Conservation (phyloP, 2,888 invertebrate genomes). For the Choristoneura rosaceana region DNA sequence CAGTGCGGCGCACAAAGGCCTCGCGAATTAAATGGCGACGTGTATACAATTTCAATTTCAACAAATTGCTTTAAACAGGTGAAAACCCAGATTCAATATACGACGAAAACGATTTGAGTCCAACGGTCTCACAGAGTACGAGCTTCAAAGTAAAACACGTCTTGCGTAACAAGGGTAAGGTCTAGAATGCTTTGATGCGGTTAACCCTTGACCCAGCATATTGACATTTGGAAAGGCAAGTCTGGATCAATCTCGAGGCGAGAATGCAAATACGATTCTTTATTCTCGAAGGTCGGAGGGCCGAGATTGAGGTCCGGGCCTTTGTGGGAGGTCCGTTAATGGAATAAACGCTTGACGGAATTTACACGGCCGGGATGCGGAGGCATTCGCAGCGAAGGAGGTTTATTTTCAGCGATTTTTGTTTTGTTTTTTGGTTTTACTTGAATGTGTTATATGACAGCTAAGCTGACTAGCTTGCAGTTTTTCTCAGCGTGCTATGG, state of each 20-base stretch:
- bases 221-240: constrained; percentile 66
- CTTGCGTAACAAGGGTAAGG: background rate
- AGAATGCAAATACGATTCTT: constrained; percentile 79
- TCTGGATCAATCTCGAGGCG: constrained; percentile 70
- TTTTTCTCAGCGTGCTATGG: too few species aligned
- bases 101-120: constrained; percentile 38
- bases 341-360: constrained; percentile 64
- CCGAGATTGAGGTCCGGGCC: constrained; percentile 68
- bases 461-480: too few species aligned
- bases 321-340: constrained; percentile 78
- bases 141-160: background rate
- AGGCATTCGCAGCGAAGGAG: constrained; percentile 16
- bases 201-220: constrained; percentile 64
- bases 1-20: background rate
- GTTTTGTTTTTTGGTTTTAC: background rate
- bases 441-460: too few species aligned
- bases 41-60: constrained; percentile 18
- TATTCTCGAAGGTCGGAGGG: constrained; percentile 59
- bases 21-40: background rate
- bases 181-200: constrained; percentile 2
- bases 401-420: constrained; percentile 17
- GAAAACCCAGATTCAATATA: constrained; percentile 38
- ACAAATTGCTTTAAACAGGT: constrained; percentile 37
- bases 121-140: constrained; percentile 23
- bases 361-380: constrained; percentile 10